These are phyloP conservation scores for Eurypyga helias DNA, from an alignment of 2,113 vertebrate species.

Conservation along the genomic window DNA sequence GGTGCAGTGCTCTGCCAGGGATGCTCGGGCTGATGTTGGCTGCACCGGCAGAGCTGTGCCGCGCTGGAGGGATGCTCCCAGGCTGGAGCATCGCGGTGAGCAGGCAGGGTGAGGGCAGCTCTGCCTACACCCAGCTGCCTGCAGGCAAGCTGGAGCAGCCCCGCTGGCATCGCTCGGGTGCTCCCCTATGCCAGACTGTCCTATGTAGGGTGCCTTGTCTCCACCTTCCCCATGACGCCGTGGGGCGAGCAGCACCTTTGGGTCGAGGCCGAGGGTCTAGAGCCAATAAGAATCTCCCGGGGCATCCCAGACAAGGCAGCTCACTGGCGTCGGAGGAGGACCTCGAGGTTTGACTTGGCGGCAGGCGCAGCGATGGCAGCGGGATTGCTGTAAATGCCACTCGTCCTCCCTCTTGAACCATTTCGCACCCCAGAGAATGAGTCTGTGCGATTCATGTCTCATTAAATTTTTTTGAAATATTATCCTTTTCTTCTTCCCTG, in stretches of 20 bases:
- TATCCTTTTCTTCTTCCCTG: background rate
- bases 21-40: rapidly evolving
- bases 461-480: slow-evolving; percentile 40
- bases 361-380: rapidly evolving
- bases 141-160: background rate
- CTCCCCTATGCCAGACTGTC: background rate
- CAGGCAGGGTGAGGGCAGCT: background rate
- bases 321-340: rapidly evolving
- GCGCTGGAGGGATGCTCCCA: background rate
- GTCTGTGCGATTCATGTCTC: background rate
- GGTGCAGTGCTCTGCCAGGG: rapidly evolving
- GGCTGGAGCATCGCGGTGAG: rapidly evolving
- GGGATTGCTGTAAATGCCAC: background rate
- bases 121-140: background rate
- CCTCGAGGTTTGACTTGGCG: rapidly evolving
- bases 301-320: rapidly evolving
- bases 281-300: background rate
- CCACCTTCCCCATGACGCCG: rapidly evolving
- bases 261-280: background rate
- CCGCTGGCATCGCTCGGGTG: rapidly evolving
- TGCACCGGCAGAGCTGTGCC: background rate
- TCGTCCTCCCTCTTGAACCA: background rate
- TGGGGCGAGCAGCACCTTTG: background rate
- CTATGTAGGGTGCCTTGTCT: rapidly evolving
- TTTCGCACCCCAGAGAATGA: background rate